A percentile compares a stretch with the other conserved stretches of the same genome.
Evolutionary conservation across 2,888 invertebrate genomes (phyloP).

Genomic region (Folsomia candida): DNA sequence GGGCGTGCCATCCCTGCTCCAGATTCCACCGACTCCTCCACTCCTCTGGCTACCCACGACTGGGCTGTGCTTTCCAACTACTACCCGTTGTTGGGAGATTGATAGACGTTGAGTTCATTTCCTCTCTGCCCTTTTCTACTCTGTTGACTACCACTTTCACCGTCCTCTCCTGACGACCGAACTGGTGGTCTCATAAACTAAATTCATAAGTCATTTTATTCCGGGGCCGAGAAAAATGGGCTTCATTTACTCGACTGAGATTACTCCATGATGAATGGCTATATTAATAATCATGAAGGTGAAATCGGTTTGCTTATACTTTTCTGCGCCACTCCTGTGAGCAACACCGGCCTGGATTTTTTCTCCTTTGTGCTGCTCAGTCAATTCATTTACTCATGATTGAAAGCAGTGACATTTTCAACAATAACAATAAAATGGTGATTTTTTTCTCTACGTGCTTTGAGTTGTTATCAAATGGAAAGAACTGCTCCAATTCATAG

Average conservation of each 20-base stretch:
- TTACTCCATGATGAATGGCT: background rate
- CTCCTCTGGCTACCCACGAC: background rate
- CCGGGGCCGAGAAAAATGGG: background rate
- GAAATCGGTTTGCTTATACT: background rate
- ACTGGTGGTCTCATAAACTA: background rate
- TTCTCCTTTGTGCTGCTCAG: no score
- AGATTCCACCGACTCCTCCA: background rate
- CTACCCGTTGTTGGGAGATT: background rate
- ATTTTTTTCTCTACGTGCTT: no score
- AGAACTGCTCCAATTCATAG: no score
- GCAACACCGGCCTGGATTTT: no score
- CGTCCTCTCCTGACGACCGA: background rate
- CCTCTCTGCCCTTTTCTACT: background rate
- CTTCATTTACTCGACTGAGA: background rate
- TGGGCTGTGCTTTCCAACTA: background rate
- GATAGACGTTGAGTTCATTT: conserved; percentile 5
- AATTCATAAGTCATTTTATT: background rate
- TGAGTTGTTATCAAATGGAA: no score
- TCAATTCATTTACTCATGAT: no score
- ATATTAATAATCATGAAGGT: background rate
- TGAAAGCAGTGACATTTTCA: no score
- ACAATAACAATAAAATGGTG: no score
- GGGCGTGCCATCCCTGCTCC: background rate
- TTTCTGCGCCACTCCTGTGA: no score
- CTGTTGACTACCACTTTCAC: background rate